phyloP scores from a whole-genome alignment of 2,113 vertebrate species.

The Megaleporinus macrocephalus region DNA sequence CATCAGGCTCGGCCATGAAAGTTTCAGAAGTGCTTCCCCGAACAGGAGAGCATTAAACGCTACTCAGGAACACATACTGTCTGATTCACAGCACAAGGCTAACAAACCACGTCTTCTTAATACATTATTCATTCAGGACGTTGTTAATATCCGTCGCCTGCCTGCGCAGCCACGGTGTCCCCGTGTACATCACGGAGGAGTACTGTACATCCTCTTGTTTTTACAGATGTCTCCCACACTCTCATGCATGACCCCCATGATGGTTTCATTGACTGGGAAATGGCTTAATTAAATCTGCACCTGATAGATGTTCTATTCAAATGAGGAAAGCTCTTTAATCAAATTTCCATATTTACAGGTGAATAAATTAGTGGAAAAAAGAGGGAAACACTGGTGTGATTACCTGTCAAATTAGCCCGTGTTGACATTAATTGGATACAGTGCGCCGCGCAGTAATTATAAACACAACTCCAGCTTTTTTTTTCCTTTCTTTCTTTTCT shows the following conservation, averaged over 20 bases:
- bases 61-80: not conserved
- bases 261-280: slow-evolving; percentile 3
- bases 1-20: not conserved
- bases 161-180: not conserved
- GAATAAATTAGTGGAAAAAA: slow-evolving; percentile 61
- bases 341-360: slow-evolving; percentile 64
- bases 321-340: slow-evolving; percentile 60
- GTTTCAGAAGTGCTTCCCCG: not conserved
- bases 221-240: not conserved
- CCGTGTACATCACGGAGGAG: not conserved
- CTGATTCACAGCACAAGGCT: not conserved
- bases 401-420: slow-evolving; percentile 65
- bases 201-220: not conserved
- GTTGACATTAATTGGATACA: slow-evolving; percentile 72
- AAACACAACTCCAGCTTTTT: slow-evolving; percentile 45
- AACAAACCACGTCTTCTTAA: not conserved
- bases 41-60: not conserved
- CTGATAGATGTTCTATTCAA: slow-evolving; percentile 22
- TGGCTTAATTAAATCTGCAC: slow-evolving; percentile 18
- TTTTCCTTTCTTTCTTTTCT: no score
- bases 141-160: not conserved
- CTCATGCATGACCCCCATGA: not conserved
- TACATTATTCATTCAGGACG: slow-evolving; percentile 13
- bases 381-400: slow-evolving; percentile 51
- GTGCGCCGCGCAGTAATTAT: slow-evolving; percentile 63